Evolutionary conservation across 2,797 vertebrate species (phyloP).

Genomic region (Pristis pectinata): DNA sequence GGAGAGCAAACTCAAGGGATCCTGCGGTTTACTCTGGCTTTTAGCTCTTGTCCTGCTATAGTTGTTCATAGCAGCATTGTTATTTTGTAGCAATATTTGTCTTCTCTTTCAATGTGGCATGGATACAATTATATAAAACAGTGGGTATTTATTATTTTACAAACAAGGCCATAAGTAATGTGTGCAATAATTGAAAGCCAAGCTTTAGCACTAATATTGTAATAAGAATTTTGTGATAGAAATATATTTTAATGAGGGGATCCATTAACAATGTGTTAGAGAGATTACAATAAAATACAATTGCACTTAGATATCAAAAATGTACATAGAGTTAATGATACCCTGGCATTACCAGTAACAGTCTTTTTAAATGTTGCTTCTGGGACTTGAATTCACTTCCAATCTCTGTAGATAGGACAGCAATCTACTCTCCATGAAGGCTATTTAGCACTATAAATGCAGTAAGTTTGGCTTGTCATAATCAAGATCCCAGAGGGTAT

Average conservation of each 20-base stretch:
- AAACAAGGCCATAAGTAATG: background rate
- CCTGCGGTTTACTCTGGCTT: no score
- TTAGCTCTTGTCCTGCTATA: no score
- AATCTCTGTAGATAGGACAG: background rate
- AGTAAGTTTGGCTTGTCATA: background rate
- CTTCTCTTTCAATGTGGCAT: background rate
- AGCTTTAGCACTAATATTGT: background rate
- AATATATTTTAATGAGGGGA: background rate
- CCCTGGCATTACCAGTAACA: background rate
- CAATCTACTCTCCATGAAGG: background rate
- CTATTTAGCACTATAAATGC: constrained; percentile 8
- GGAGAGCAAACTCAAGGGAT: no score
- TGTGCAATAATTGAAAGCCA: background rate
- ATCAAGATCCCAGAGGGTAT: constrained; percentile 16
- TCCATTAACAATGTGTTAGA: background rate
- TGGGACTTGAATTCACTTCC: background rate
- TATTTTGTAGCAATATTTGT: background rate
- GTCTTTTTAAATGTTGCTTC: background rate
- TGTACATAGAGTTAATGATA: background rate
- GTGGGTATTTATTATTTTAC: background rate
- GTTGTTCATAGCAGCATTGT: background rate
- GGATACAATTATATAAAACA: background rate
- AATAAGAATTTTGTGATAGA: background rate
- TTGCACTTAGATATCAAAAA: background rate
- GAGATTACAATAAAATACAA: background rate